Conservation (phyloP, 2,797 vertebrate species). For the Pristis pectinata region DNA sequence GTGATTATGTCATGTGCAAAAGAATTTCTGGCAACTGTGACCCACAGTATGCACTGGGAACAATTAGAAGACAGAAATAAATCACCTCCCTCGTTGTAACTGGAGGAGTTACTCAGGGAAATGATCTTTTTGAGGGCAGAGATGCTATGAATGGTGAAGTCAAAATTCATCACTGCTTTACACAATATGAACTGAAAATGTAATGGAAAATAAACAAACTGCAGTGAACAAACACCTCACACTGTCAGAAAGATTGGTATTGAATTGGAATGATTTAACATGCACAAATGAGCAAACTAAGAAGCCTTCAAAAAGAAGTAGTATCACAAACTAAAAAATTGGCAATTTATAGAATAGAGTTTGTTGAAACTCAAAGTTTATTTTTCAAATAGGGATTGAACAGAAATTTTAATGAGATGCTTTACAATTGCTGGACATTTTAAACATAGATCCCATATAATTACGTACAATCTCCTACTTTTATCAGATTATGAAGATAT, state of each 20-base stretch:
- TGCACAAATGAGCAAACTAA: neutral
- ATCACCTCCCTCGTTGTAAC: neutral
- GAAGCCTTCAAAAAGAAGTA: neutral
- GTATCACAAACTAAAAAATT: neutral
- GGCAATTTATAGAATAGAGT: neutral
- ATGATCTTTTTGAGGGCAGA: neutral
- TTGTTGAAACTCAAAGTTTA: neutral
- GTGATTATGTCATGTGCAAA: neutral
- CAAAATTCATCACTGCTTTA: constrained; percentile 16
- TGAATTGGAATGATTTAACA: neutral
- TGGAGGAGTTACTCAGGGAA: constrained; percentile 16
- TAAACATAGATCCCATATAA: neutral
- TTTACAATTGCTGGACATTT: neutral
- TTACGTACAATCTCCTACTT: neutral
- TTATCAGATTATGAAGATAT: neutral
- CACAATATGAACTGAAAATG: neutral
- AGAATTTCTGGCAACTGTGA: constrained; percentile 7
- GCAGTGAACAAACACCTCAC: neutral
- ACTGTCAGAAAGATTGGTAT: neutral
- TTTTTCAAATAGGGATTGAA: neutral
- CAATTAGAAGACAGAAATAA: constrained; percentile 29
- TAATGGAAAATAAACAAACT: neutral
- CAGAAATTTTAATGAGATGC: neutral
- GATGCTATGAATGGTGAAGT: constrained; percentile 11
- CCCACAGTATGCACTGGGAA: neutral